These are phyloP conservation scores for Archilochus colubris DNA, from an alignment of 2,113 vertebrate genomes.

Conservation along the genomic window DNA sequence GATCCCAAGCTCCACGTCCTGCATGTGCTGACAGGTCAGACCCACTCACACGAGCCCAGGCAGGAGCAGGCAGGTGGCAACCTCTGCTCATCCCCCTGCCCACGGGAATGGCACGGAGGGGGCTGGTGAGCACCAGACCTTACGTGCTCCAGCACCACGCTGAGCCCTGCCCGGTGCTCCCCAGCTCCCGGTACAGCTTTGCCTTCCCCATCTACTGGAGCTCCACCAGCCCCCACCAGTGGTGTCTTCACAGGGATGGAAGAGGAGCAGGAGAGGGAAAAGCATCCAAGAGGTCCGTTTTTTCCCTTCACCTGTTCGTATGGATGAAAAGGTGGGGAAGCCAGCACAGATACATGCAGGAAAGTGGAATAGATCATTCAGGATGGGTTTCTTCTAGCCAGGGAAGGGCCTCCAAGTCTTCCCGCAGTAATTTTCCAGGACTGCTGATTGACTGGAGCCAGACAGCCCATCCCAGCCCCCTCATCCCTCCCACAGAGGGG, in stretches of 20 bases:
- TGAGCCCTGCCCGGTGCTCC: neutral
- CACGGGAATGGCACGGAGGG: fast-evolving
- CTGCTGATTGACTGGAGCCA: constrained; percentile 37
- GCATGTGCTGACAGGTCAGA: neutral
- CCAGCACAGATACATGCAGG: fast-evolving
- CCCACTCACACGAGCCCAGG: fast-evolving
- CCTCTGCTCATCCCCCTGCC: neutral
- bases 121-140: neutral
- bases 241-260: fast-evolving
- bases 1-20: neutral
- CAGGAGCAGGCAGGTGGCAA: neutral
- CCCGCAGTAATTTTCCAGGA: constrained; percentile 53
- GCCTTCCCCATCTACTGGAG: neutral
- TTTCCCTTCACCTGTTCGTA: fast-evolving
- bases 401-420: neutral
- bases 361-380: fast-evolving
- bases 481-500: constrained; percentile 42
- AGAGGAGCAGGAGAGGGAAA: neutral
- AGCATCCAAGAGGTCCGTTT: neutral
- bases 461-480: constrained; percentile 46
- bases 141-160: fast-evolving
- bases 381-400: neutral
- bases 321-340: fast-evolving
- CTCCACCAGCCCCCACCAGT: neutral
- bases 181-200: too few relatives aligned